phyloP scores from a whole-genome alignment of 2,113 vertebrate species.

The Lutjanus erythropterus region DNA sequence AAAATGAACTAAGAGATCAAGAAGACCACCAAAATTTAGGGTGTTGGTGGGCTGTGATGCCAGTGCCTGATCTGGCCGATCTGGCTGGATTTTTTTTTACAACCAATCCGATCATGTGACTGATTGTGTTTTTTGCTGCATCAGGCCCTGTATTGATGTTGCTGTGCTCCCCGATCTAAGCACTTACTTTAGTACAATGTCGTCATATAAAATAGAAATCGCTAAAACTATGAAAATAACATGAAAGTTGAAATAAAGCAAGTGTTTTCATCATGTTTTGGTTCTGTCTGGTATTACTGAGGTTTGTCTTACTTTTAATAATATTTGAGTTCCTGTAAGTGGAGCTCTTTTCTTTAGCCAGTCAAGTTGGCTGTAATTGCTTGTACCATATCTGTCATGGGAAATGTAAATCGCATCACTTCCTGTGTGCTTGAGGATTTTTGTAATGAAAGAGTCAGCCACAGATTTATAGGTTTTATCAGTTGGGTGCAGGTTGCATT shows the following conservation, averaged over 20 bases:
- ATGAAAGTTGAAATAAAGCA: background rate
- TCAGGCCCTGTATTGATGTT: background rate
- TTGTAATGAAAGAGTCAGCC: background rate
- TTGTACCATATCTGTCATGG: too few species aligned
- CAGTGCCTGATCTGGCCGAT: background rate
- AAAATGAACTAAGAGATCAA: too few species aligned
- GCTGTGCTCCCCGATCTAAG: background rate
- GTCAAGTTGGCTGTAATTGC: background rate
- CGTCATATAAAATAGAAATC: background rate
- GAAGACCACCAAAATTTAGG: too few species aligned
- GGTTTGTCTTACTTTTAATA: background rate
- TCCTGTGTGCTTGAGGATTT: slow-evolving; percentile 8
- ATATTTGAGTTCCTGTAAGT: background rate
- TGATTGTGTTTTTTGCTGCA: background rate
- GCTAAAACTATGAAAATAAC: background rate
- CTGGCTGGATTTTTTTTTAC: background rate
- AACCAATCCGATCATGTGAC: background rate
- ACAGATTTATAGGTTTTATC: slow-evolving; percentile 19
- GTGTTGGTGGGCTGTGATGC: too few species aligned
- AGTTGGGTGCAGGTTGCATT: slow-evolving; percentile 35
- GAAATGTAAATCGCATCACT: background rate
- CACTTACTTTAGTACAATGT: background rate
- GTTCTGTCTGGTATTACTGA: background rate
- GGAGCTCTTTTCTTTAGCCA: background rate
- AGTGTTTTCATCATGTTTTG: background rate